Evolutionary conservation across 2,113 vertebrate species (phyloP).

Genomic region (Boulengeromyrus knoepffleri): DNA sequence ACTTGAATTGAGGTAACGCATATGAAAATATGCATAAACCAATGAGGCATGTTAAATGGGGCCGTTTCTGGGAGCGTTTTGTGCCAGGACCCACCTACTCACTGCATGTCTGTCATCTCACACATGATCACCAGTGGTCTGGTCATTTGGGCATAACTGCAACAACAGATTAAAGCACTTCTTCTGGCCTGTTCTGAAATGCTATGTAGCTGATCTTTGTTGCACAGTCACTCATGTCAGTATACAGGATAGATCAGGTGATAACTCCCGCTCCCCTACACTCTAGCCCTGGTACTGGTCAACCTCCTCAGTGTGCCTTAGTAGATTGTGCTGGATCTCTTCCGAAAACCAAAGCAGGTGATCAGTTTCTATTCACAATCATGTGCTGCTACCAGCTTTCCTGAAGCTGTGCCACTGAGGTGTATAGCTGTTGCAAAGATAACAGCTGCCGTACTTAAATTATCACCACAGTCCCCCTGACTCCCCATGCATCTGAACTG

Average conservation of each 20-base stretch:
- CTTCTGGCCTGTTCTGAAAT: slow-evolving; percentile 24
- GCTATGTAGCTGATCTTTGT: background rate
- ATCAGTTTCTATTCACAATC: slow-evolving; percentile 16
- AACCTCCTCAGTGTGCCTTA: slow-evolving; percentile 5
- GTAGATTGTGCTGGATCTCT: slow-evolving; percentile 15
- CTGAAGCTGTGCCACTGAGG: slow-evolving; percentile 9
- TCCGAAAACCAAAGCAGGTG: background rate
- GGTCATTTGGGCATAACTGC: background rate
- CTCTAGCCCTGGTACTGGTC: slow-evolving; percentile 6
- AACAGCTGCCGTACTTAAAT: slow-evolving; percentile 5
- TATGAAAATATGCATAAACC: too few species aligned
- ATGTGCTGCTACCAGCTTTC: slow-evolving; percentile 14
- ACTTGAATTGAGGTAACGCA: background rate
- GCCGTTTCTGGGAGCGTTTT: too few species aligned
- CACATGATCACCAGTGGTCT: background rate
- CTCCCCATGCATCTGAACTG: background rate
- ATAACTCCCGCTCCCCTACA: background rate
- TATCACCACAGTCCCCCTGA: background rate
- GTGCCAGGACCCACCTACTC: too few species aligned
- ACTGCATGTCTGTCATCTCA: background rate
- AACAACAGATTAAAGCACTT: slow-evolving; percentile 5
- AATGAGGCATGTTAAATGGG: too few species aligned
- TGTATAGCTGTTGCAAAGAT: background rate
- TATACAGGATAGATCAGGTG: background rate
- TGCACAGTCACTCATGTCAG: slow-evolving; percentile 4